These are phyloP conservation scores for Apotomis turbidana DNA, from an alignment of 2,888 invertebrate genomes.

Conservation along the genomic window DNA sequence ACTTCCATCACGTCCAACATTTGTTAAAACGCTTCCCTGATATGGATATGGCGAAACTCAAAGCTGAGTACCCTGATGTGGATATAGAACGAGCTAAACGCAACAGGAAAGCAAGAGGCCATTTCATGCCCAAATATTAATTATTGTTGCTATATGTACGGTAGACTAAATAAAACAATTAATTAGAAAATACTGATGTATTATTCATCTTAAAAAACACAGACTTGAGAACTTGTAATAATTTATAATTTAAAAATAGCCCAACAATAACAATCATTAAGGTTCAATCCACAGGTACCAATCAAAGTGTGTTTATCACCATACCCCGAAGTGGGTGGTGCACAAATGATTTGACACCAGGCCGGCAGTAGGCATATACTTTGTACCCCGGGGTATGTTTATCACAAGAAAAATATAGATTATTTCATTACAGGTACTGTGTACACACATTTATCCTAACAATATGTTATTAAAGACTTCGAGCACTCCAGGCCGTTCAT, in stretches of 20 bases:
- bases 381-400: neutral
- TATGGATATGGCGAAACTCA: slow-evolving; percentile 87
- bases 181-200: slow-evolving; percentile 20
- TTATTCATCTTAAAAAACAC: slow-evolving; percentile 24
- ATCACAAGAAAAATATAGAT: neutral
- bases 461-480: slow-evolving; percentile 64
- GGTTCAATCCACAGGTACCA: slow-evolving; percentile 3
- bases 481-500: slow-evolving; percentile 54
- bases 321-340: no score
- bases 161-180: slow-evolving; percentile 33
- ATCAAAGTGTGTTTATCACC: neutral
- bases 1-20: slow-evolving; percentile 87
- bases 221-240: neutral
- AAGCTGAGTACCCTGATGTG: slow-evolving; percentile 89
- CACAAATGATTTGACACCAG: no score
- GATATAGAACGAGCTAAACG: slow-evolving; percentile 87
- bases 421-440: neutral
- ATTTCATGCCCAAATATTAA: slow-evolving; percentile 81
- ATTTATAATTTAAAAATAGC: neutral
- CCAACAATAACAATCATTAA: neutral
- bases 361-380: no score
- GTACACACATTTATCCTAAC: slow-evolving; percentile 31
- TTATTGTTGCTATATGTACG: slow-evolving; percentile 37
- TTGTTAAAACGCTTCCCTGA: slow-evolving; percentile 90
- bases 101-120: slow-evolving; percentile 84